phyloP scores from a whole-genome alignment of 2,113 vertebrate genomes.

The Xiphorhynchus elegans region DNA sequence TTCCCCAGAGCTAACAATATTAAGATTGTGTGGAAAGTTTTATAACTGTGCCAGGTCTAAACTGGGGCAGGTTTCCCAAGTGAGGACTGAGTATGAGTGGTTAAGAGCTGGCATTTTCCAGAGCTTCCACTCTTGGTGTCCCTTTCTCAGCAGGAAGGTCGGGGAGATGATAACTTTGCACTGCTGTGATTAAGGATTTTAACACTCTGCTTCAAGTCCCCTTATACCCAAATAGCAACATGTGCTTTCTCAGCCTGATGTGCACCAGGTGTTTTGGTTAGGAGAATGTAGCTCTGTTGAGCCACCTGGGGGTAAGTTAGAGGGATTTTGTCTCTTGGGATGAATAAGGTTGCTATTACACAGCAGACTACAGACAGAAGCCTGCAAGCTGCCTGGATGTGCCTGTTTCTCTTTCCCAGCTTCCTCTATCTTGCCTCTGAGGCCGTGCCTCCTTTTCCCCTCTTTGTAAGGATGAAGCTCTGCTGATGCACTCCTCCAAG shows the following conservation, averaged over 20 bases:
- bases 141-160: background rate
- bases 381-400: background rate
- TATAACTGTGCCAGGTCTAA: conserved; percentile 10
- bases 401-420: background rate
- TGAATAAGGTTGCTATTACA: background rate
- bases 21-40: background rate
- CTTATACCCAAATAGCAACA: background rate
- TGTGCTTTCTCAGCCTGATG: background rate
- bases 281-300: background rate
- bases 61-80: conserved; percentile 27
- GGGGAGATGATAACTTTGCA: background rate
- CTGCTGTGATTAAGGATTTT: background rate
- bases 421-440: background rate
- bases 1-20: conserved; percentile 20
- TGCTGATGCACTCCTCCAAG: background rate
- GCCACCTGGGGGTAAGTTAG: background rate
- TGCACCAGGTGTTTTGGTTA: background rate
- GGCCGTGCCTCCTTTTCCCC: background rate
- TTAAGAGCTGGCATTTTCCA: background rate
- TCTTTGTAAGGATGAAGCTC: background rate
- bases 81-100: accelerated
- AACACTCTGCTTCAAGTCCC: background rate
- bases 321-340: background rate
- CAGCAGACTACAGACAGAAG: background rate
- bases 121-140: background rate